These are phyloP conservation scores for Chiloscyllium plagiosum DNA, from an alignment of 2,113 vertebrate species.

Conservation along the genomic window DNA sequence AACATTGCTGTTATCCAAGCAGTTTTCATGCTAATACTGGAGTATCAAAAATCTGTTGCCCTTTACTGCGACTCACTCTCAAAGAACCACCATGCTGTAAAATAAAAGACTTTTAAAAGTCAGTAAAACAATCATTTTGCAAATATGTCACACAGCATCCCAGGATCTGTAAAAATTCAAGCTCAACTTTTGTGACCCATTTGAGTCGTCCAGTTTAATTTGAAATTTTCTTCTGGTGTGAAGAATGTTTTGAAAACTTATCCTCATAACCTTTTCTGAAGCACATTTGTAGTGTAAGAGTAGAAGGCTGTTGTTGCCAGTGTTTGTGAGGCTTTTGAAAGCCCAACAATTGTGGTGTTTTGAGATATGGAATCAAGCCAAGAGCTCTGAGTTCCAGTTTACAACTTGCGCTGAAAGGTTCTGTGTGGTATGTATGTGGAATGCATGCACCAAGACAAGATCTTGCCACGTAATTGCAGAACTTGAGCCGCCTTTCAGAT, in stretches of 20 bases:
- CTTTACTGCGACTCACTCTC: background rate
- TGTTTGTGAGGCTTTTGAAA: background rate
- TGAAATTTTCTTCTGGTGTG: background rate
- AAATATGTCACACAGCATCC: no score
- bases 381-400: background rate
- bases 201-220: background rate
- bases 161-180: background rate
- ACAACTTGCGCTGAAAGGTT: background rate
- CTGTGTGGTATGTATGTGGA: background rate
- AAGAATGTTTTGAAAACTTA: background rate
- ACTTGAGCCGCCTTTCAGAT: constrained; percentile 27
- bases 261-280: background rate
- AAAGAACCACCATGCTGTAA: background rate
- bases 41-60: background rate
- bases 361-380: background rate
- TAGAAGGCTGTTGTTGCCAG: background rate
- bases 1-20: background rate
- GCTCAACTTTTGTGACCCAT: no score
- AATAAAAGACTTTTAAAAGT: no score
- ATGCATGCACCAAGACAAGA: constrained; percentile 6
- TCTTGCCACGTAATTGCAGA: constrained; percentile 34
- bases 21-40: background rate
- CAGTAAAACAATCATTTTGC: background rate
- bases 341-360: background rate
- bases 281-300: background rate